These are phyloP conservation scores for Lepidocyrtoides sp. DNA, from an alignment of 2,888 invertebrate species.

Conservation along the genomic window DNA sequence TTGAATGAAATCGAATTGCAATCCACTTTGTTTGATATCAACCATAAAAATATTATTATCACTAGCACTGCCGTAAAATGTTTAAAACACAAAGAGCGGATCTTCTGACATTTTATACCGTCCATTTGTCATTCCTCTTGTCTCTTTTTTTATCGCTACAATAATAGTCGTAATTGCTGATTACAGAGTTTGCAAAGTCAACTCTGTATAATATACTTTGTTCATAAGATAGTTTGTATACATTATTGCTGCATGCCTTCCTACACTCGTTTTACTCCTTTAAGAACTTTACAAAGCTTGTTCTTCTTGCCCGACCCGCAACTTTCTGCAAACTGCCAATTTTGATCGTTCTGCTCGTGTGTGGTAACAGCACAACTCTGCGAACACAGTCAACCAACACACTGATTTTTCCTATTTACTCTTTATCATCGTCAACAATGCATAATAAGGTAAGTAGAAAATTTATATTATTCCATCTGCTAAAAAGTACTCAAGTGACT, in stretches of 20 bases:
- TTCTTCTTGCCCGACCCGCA: neutral
- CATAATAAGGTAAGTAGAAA: no score
- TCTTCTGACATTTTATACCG: conserved; percentile 67
- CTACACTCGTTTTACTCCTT: neutral
- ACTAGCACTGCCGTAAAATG: conserved; percentile 7
- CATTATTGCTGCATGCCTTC: neutral
- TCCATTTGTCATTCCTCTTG: conserved; percentile 70
- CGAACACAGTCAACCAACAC: neutral
- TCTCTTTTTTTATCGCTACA: conserved; percentile 60
- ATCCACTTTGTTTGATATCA: conserved; percentile 34
- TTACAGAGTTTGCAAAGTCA: neutral
- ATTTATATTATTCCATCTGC: no score
- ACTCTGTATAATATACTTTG: neutral
- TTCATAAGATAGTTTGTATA: no score
- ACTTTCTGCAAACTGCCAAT: neutral
- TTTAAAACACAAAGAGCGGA: conserved; percentile 66
- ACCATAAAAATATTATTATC: conserved; percentile 29
- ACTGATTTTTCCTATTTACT: neutral
- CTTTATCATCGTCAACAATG: conserved; percentile 9
- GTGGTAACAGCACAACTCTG: conserved; percentile 25
- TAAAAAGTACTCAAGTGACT: neutral
- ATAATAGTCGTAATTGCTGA: conserved; percentile 61
- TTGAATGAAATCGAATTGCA: conserved; percentile 41
- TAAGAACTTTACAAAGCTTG: conserved; percentile 11
- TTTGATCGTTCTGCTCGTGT: conserved; percentile 29